A percentile compares a stretch with the other conserved stretches of the same genome.
Evolutionary conservation across 2,113 vertebrate species (phyloP).

Genomic region (Genyomyrus donnyi): DNA sequence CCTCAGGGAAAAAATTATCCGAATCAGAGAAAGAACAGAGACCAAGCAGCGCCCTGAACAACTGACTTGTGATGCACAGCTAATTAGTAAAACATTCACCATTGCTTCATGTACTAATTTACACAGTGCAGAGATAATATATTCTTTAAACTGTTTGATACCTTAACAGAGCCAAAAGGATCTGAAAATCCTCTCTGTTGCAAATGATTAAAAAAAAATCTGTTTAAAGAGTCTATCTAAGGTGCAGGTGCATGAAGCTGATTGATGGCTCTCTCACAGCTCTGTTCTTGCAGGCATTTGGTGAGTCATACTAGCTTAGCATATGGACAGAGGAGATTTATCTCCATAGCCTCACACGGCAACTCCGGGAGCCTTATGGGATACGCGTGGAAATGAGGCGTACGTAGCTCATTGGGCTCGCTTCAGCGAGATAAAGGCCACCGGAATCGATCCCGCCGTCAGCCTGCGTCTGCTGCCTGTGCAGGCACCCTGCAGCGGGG

Average conservation of each 20-base stretch:
- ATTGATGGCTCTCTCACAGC: slow-evolving; percentile 13
- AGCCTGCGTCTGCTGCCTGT: not conserved
- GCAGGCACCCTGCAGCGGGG: not conserved
- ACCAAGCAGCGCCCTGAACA: not conserved
- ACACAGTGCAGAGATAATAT: not conserved
- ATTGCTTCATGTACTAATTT: not conserved
- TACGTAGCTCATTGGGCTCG: slow-evolving; percentile 21
- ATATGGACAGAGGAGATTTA: slow-evolving; percentile 25
- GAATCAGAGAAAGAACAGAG: not conserved
- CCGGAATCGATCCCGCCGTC: slow-evolving; percentile 12
- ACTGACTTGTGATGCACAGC: not conserved
- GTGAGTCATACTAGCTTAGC: slow-evolving; percentile 24
- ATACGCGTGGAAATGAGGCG: slow-evolving; percentile 20
- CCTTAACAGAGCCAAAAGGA: not conserved
- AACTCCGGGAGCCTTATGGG: slow-evolving; percentile 19
- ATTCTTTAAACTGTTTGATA: not conserved
- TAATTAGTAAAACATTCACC: not conserved
- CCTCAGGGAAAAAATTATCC: not conserved
- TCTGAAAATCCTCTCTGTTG: not conserved
- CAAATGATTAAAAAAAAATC: not conserved
- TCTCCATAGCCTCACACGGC: not conserved
- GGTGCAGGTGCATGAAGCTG: not conserved
- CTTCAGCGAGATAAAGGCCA: not conserved
- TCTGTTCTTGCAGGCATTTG: slow-evolving; percentile 18
- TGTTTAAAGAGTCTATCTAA: not conserved